Conservation (phyloP, 2,888 invertebrate genomes). For the Ornithoptera priamus region DNA sequence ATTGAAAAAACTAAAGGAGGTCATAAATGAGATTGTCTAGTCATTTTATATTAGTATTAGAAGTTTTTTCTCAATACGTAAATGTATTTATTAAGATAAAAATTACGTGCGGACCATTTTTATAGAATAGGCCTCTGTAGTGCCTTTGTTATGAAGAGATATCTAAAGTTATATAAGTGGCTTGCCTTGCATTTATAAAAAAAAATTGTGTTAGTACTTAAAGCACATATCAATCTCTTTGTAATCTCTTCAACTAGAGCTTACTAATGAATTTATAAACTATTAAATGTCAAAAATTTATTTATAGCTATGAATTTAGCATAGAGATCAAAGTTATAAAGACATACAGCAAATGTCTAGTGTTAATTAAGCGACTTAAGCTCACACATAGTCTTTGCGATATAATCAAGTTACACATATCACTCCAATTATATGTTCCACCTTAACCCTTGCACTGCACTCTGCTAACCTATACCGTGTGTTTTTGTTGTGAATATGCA, state of each 20-base stretch:
- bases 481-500: slow-evolving; percentile 71
- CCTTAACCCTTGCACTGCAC: slow-evolving; percentile 47
- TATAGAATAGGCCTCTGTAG: slow-evolving; percentile 74
- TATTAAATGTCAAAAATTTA: slow-evolving; percentile 12
- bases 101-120: slow-evolving; percentile 66
- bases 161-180: slow-evolving; percentile 40
- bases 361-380: background rate
- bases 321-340: background rate
- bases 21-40: slow-evolving; percentile 9
- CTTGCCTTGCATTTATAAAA: slow-evolving; percentile 53
- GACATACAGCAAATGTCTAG: background rate
- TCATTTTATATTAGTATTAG: slow-evolving; percentile 8
- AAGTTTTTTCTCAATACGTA: slow-evolving; percentile 29
- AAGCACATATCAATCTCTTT: slow-evolving; percentile 41
- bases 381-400: too few species aligned
- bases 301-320: background rate
- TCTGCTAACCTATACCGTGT: slow-evolving; percentile 58
- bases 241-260: slow-evolving; percentile 24
- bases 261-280: slow-evolving; percentile 27
- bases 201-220: slow-evolving; percentile 36
- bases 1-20: background rate
- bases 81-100: slow-evolving; percentile 29
- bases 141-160: slow-evolving; percentile 61
- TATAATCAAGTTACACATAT: background rate
- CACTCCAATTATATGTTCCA: background rate